phyloP scores from a whole-genome alignment of 2,113 vertebrate genomes.

The Mastomys coucha region DNA sequence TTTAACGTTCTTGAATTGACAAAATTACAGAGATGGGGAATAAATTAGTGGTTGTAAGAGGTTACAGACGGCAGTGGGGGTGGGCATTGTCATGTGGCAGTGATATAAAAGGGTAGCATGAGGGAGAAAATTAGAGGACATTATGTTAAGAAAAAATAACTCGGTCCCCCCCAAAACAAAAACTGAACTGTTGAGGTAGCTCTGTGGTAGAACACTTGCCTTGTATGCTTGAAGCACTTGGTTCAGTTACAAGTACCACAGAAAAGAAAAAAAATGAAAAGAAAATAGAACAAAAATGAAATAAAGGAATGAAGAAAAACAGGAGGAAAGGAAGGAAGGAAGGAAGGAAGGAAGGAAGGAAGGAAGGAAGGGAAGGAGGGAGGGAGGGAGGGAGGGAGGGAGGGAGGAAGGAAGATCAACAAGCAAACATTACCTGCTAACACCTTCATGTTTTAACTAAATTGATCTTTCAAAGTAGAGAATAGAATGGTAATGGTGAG shows the following conservation, averaged over 20 bases:
- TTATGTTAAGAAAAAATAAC: not conserved
- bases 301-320: not conserved
- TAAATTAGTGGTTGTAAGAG: constrained; percentile 27
- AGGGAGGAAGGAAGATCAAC: no score
- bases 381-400: no score
- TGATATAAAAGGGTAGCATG: not conserved
- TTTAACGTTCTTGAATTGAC: constrained; percentile 48
- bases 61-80: not conserved
- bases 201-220: not conserved
- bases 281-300: no score
- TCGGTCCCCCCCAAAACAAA: not conserved
- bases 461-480: not conserved
- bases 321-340: no score
- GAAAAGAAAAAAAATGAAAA: not conserved
- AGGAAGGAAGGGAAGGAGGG: no score
- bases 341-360: no score
- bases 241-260: not conserved
- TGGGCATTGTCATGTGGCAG: not conserved
- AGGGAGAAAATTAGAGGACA: not conserved
- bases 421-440: not conserved
- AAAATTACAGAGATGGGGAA: constrained; percentile 47
- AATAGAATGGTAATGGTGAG: no score
- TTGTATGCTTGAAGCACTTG: not conserved
- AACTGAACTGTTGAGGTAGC: not conserved
- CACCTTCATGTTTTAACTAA: not conserved